Percentiles rank a stretch among this genome's conserved stretches.
Evolutionary conservation across 1,140 invertebrate species (phyloP).

Genomic region (Drosophila subpulchrella): DNA sequence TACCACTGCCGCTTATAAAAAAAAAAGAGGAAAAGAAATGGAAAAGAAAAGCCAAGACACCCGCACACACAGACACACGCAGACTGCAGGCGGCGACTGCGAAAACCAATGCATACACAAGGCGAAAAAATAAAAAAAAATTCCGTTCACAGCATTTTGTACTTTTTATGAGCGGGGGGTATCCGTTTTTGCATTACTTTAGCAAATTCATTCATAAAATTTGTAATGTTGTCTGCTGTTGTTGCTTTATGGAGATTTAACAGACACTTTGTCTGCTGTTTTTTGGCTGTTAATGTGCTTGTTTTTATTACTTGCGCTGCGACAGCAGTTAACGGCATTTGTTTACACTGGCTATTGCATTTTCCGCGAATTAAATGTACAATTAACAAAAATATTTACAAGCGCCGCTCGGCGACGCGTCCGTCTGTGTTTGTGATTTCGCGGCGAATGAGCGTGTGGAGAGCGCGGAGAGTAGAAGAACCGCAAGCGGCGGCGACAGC

Average conservation of each 20-base stretch:
- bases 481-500: conserved; percentile 24
- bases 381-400: conserved; percentile 59
- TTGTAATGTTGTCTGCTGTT: conserved; percentile 31
- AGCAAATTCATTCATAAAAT: conserved; percentile 72
- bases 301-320: conserved; percentile 33
- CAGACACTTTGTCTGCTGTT: conserved; percentile 8
- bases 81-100: conserved; percentile 25
- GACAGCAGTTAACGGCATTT: conserved; percentile 20
- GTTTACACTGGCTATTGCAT: conserved; percentile 42
- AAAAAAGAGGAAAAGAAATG: conserved; percentile 2
- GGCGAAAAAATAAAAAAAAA: conserved; percentile 55
- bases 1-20: not conserved
- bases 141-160: conserved; percentile 45
- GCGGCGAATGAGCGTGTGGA: conserved; percentile 58
- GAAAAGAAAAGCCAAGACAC: not conserved
- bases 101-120: conserved; percentile 68
- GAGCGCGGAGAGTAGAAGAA: conserved; percentile 20
- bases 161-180: conserved; percentile 19
- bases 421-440: conserved; percentile 63
- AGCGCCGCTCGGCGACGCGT: conserved; percentile 41
- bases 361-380: conserved; percentile 29
- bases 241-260: conserved; percentile 48
- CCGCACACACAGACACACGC: conserved; percentile 12
- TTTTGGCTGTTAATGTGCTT: conserved; percentile 6
- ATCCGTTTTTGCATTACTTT: conserved; percentile 43